Conservation (phyloP, 2,113 vertebrate genomes). For the Datnioides undecimradiatus region DNA sequence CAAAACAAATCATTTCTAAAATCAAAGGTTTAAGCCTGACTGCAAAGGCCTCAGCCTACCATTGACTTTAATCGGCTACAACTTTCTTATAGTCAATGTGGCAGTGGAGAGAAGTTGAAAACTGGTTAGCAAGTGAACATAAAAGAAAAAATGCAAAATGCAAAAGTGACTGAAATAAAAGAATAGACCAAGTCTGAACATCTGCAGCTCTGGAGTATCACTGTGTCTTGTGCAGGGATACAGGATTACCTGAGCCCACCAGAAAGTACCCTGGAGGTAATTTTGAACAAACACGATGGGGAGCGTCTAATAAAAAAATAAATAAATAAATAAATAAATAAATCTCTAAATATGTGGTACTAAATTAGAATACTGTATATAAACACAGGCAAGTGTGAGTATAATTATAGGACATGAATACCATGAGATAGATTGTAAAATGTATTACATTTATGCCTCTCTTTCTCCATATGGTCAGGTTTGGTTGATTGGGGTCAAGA, state of each 20-base stretch:
- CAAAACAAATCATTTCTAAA: neutral
- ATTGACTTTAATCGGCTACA: neutral
- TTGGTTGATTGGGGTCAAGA: conserved; percentile 50
- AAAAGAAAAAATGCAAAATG: neutral
- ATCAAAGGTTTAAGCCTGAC: neutral
- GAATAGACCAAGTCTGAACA: neutral
- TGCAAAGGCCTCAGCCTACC: neutral
- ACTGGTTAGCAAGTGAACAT: neutral
- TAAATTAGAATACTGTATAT: neutral
- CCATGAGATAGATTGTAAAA: no score
- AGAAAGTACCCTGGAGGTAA: neutral
- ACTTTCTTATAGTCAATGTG: neutral
- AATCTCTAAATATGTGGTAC: neutral
- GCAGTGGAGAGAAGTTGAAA: neutral
- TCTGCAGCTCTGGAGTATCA: neutral
- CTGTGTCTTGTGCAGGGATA: neutral
- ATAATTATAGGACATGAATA: neutral
- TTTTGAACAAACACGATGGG: neutral
- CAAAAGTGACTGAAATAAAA: neutral
- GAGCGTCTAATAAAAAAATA: neutral
- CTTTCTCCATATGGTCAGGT: conserved; percentile 21
- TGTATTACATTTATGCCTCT: no score
- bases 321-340: no score
- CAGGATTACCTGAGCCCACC: neutral
- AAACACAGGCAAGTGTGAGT: neutral